Percentiles rank a stretch among this genome's conserved stretches.
phyloP scores from a whole-genome alignment of 2,888 invertebrate genomes.

The Heliconius aoede region DNA sequence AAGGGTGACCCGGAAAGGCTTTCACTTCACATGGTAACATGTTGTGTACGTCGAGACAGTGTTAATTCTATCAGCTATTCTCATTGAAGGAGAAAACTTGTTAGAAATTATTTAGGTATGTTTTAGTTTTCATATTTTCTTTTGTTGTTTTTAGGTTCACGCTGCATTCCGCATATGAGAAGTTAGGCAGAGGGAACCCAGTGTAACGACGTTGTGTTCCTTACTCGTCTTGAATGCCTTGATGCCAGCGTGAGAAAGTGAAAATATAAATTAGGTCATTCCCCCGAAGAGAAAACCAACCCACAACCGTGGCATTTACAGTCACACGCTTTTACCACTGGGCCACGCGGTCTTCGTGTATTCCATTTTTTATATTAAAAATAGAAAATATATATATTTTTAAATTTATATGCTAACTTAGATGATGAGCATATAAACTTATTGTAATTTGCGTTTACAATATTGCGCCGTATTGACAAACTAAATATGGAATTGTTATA shows the following conservation, averaged over 20 bases:
- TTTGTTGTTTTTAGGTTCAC: no score
- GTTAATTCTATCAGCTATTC: not conserved
- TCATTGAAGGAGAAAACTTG: not conserved
- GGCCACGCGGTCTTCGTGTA: no score
- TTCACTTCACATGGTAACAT: conserved; percentile 1
- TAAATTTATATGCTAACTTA: not conserved
- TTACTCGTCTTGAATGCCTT: no score
- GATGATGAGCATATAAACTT: not conserved
- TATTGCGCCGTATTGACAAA: not conserved
- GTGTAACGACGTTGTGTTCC: no score
- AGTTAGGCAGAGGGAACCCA: no score
- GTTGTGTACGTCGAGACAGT: not conserved
- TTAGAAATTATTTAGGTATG: not conserved
- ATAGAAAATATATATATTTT: no score
- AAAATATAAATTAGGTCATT: not conserved
- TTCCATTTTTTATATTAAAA: no score
- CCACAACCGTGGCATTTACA: no score
- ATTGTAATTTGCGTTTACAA: not conserved
- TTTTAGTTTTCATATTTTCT: not conserved
- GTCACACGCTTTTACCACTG: no score
- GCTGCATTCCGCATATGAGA: no score
- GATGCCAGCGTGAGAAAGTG: no score
- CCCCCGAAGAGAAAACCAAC: no score
- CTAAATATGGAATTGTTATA: not conserved
- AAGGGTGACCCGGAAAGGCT: conserved; percentile 11